phyloP scores from a whole-genome alignment of 2,797 vertebrate species.

The Sebastes minor region DNA sequence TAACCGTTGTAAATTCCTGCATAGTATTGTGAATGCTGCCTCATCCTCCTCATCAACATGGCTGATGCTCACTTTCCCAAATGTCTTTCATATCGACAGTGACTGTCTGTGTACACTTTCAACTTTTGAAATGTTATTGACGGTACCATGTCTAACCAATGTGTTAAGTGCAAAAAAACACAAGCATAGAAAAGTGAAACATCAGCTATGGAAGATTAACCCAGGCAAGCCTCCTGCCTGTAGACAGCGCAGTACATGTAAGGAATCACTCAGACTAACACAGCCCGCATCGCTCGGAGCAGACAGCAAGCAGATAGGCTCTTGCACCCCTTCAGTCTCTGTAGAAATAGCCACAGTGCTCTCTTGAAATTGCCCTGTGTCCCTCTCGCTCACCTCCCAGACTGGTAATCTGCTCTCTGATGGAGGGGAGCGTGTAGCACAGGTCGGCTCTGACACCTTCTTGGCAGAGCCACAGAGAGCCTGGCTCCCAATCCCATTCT shows the following conservation, averaged over 20 bases:
- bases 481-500: conserved; percentile 60
- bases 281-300: conserved; percentile 36
- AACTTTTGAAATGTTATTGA: neutral
- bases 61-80: neutral
- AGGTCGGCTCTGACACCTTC: conserved; percentile 66
- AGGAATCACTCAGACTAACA: conserved; percentile 48
- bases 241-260: conserved; percentile 34
- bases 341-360: conserved; percentile 49
- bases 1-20: neutral
- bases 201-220: conserved; percentile 25
- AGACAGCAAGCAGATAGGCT: conserved; percentile 61
- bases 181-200: conserved; percentile 28
- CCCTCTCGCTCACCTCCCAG: conserved; percentile 57
- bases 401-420: conserved; percentile 67
- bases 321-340: conserved; percentile 30
- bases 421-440: conserved; percentile 56
- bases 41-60: neutral
- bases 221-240: conserved; percentile 32
- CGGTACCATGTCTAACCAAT: neutral
- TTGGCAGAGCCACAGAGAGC: conserved; percentile 52
- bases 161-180: neutral
- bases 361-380: conserved; percentile 50
- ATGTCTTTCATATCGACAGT: neutral
- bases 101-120: neutral
- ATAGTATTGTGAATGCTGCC: neutral